These are phyloP conservation scores for Bombyx mandarina DNA, from an alignment of 1,140 invertebrate genomes.

Conservation along the genomic window DNA sequence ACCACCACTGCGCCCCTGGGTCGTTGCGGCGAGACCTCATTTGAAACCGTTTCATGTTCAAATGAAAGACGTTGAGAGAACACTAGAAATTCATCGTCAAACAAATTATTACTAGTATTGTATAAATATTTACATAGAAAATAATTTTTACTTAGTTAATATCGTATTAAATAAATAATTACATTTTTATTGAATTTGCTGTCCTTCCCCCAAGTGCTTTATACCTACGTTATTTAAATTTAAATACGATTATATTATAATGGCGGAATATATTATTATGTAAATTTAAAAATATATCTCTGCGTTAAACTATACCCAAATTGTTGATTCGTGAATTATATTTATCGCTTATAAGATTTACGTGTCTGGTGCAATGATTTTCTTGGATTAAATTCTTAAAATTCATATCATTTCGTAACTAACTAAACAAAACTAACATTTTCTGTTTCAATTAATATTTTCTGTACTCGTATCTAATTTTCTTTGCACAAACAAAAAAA, in stretches of 20 bases:
- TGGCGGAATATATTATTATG: conserved; percentile 56
- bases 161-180: conserved; percentile 64
- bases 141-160: conserved; percentile 71
- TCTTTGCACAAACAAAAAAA: too few relatives aligned
- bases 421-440: too few relatives aligned
- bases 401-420: too few relatives aligned
- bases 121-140: conserved; percentile 70
- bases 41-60: conserved; percentile 42
- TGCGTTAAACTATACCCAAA: conserved; percentile 52
- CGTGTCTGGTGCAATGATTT: too few relatives aligned
- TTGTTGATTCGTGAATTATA: conserved; percentile 54
- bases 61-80: conserved; percentile 54
- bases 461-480: too few relatives aligned
- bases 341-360: too few relatives aligned
- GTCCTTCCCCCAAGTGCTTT: conserved; percentile 73
- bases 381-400: too few relatives aligned
- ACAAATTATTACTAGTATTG: conserved; percentile 66
- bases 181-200: conserved; percentile 73
- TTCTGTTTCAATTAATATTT: too few relatives aligned
- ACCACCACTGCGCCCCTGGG: conserved; percentile 4
- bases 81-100: conserved; percentile 63
- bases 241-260: conserved; percentile 65
- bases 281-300: conserved; percentile 66
- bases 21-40: conserved; percentile 15
- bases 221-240: conserved; percentile 71